phyloP scores from a whole-genome alignment of 2,113 vertebrate genomes.

The Elaphurus davidianus region DNA sequence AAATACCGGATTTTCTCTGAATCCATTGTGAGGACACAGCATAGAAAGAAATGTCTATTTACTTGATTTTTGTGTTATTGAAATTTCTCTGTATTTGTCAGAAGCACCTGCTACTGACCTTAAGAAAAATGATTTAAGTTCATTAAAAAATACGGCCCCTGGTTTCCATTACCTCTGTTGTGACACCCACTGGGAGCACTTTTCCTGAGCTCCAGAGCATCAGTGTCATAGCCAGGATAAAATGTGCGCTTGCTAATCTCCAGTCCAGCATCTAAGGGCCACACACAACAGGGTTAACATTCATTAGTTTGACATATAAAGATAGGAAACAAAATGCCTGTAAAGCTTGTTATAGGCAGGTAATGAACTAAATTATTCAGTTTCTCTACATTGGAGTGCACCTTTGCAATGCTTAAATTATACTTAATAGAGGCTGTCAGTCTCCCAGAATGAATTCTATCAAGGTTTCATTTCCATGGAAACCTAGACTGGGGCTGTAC shows the following conservation, averaged over 20 bases:
- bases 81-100: not conserved
- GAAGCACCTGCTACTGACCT: not conserved
- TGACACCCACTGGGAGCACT: constrained; percentile 39
- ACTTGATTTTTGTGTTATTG: not conserved
- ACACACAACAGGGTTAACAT: not conserved
- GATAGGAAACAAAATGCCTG: not conserved
- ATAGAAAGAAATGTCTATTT: not conserved
- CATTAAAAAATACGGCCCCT: not conserved
- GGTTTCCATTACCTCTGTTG: constrained; percentile 72
- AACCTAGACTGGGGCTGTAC: not conserved
- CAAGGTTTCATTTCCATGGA: not conserved
- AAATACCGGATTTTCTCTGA: not conserved
- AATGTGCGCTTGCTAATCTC: constrained; percentile 60
- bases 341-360: not conserved
- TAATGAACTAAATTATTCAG: not conserved
- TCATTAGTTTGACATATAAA: not conserved
- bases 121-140: not conserved
- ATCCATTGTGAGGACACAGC: not conserved
- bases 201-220: constrained; percentile 71
- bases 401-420: not conserved
- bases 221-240: constrained; percentile 74
- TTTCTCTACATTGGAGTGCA: not conserved
- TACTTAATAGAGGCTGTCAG: not conserved
- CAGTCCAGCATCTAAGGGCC: constrained; percentile 81
- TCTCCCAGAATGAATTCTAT: not conserved